Base-by-base conservation (phyloP, 2,888 invertebrate species). In the Megaustenia siamemsis region DNA sequence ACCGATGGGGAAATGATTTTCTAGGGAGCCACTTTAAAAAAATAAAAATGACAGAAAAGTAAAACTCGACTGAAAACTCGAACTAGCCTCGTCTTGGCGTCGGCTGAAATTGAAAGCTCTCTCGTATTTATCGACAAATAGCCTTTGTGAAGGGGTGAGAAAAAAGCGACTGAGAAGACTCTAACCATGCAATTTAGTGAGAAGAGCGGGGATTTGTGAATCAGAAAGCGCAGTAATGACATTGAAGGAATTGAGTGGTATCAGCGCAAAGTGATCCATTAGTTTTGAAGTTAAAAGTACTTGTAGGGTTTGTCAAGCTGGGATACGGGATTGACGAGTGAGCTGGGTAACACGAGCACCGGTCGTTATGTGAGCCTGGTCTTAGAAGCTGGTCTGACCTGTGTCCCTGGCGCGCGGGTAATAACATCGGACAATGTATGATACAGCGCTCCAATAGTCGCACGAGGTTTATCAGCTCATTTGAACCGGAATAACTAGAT, bases 201-300 rank as follows among this genome's bases (percentile, higher is more conserved):
- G 73, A 49, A 32, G 49, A 32, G 32, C 32, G 2, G 12, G 45
- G 71, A 73, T 73, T 73, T 43, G 45, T 73, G 71, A 73, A 73
- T 73, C 71, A 43, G 71, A 73, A 43, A 43, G 45, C 71, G 43
- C 73, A 32, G 73, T 73, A 73, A 73, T 73, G 73, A 73, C 49
- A 73, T 49, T 49, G 73, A 49, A 18, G 10, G 73, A 73, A 73
- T 73, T 73, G 73, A 73, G 49, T 73, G 73, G 73, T 73, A 73
- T 49, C 73, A 73, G 18, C 5, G 73, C 73, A 28, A 49, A 73
- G 49, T 73, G 73, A 32, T 49, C 49, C 73, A 49, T 49, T 49
- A 49, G 28, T 32, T 49, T 73, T 73, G 73, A 73, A 73, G 73
- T 73, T 73, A 32, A 49, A 73, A 73, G 73, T 73, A 49, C 73